These are phyloP conservation scores for Theristicus caerulescens DNA, from an alignment of 2,113 vertebrate genomes.

Conservation along the genomic window DNA sequence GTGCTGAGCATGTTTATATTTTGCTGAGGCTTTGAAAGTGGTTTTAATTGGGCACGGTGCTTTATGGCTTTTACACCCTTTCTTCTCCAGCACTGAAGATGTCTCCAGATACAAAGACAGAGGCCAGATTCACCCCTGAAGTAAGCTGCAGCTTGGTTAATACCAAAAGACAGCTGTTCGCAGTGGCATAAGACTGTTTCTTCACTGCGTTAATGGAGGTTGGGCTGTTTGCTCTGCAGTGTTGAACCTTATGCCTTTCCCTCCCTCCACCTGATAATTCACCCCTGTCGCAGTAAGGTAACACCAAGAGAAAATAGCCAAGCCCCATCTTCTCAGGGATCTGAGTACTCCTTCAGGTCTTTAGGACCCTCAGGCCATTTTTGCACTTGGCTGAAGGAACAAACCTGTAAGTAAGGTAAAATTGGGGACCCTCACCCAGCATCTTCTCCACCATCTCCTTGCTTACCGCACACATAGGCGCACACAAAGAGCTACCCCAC, in stretches of 20 bases:
- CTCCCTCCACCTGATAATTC: neutral
- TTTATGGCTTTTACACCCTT: neutral
- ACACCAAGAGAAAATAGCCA: neutral
- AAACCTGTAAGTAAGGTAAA: neutral
- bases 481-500: neutral
- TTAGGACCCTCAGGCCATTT: neutral
- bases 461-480: too few relatives aligned
- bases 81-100: neutral
- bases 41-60: neutral
- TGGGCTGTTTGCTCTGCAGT: neutral
- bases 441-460: neutral
- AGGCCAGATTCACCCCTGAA: neutral
- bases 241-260: neutral
- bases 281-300: neutral
- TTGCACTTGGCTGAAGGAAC: neutral
- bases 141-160: neutral
- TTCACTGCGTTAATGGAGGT: neutral
- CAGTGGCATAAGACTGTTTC: neutral
- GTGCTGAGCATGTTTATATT: neutral
- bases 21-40: slow-evolving; percentile 10
- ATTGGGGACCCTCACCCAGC: neutral
- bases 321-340: neutral
- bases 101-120: neutral
- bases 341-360: neutral
- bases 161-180: neutral